Conservation (phyloP, 2,888 invertebrate species). For the Carcina quercana region DNA sequence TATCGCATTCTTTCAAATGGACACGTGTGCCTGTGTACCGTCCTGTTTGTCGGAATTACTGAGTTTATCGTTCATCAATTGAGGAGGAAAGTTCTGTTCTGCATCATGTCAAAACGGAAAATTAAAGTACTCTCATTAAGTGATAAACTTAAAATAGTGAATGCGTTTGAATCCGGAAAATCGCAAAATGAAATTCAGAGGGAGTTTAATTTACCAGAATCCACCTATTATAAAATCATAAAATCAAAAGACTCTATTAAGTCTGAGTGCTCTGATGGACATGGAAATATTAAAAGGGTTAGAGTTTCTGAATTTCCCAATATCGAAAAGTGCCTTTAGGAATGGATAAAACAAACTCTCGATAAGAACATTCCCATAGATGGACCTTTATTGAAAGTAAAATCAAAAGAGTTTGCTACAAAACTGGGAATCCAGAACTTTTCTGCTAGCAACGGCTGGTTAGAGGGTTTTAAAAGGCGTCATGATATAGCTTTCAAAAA, state of each 20-base stretch:
- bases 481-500: constrained; percentile 16
- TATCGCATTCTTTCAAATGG: too few relatives aligned
- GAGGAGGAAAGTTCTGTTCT: too few relatives aligned
- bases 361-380: constrained; percentile 16
- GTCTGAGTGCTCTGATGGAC: constrained; percentile 19
- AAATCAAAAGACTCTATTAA: constrained; percentile 19
- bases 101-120: too few relatives aligned
- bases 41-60: too few relatives aligned
- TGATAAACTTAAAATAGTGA: too few relatives aligned
- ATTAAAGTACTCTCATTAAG: too few relatives aligned
- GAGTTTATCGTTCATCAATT: too few relatives aligned
- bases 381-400: constrained; percentile 18
- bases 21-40: too few relatives aligned
- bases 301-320: constrained; percentile 15
- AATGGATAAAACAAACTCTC: constrained; percentile 15
- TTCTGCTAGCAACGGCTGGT: constrained; percentile 19
- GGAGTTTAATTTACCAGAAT: too few relatives aligned
- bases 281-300: constrained; percentile 16
- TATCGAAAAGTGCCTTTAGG: constrained; percentile 16
- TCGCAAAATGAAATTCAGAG: too few relatives aligned
- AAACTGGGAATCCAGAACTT: constrained; percentile 17
- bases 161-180: too few relatives aligned
- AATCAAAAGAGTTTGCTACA: constrained; percentile 18
- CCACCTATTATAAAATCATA: too few relatives aligned
- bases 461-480: constrained; percentile 16